phyloP scores from a whole-genome alignment of 2,888 invertebrate genomes.

The Xylota sylvarum region DNA sequence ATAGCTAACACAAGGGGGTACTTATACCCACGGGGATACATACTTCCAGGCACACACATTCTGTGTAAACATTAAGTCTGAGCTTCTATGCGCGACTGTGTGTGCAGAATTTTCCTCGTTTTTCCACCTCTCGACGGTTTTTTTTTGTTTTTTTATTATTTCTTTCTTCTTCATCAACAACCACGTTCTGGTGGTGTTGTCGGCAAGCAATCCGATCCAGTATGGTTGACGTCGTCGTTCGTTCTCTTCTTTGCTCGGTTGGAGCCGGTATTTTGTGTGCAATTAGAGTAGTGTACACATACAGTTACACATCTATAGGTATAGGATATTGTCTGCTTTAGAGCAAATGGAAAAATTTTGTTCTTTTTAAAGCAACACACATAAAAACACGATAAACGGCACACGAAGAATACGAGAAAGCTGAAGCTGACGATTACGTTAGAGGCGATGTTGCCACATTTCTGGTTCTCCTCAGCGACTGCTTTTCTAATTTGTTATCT shows the following conservation, averaged over 20 bases:
- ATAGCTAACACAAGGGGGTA: constrained; percentile 18
- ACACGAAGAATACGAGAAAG: constrained; percentile 57
- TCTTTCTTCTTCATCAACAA: background rate
- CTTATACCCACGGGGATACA: background rate
- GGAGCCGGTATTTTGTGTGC: constrained; percentile 59
- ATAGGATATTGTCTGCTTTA: constrained; percentile 26
- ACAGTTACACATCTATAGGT: background rate
- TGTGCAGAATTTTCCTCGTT: constrained; percentile 40
- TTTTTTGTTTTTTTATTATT: background rate
- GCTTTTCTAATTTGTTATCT: constrained; percentile 55
- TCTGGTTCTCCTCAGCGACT: background rate
- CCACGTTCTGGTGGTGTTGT: constrained; percentile 43
- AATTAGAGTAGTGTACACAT: constrained; percentile 41
- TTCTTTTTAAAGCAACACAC: constrained; percentile 39
- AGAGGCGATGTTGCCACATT: constrained; percentile 53
- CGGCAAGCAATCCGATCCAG: constrained; percentile 49
- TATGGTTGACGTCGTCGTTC: constrained; percentile 27
- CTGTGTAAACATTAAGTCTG: constrained; percentile 8
- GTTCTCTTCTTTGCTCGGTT: constrained; percentile 32
- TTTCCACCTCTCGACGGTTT: constrained; percentile 7
- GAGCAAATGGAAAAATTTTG: constrained; percentile 41
- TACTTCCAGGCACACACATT: background rate
- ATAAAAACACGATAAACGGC: constrained; percentile 3
- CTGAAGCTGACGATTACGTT: constrained; percentile 57
- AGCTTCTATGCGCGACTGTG: constrained; percentile 16